Conservation (phyloP, 2,797 vertebrate genomes). For the Pterois miles region DNA sequence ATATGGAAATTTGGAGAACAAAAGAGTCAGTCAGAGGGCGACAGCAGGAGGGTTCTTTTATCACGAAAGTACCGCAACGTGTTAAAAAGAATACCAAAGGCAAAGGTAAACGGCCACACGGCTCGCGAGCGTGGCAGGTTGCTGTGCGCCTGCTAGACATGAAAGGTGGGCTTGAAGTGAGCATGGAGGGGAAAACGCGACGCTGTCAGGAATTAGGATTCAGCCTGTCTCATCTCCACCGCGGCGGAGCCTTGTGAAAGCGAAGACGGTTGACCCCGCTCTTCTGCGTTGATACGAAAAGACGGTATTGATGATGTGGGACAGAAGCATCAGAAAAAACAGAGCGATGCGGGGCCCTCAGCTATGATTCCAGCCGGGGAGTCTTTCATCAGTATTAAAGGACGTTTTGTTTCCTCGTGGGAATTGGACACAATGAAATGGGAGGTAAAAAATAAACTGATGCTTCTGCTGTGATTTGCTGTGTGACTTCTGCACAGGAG, state of each 20-base stretch:
- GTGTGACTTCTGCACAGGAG: conserved; percentile 11
- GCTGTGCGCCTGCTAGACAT: conserved; percentile 34
- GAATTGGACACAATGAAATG: conserved; percentile 41
- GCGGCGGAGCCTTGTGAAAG: conserved; percentile 44
- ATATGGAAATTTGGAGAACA: conserved; percentile 39
- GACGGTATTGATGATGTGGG: conserved; percentile 47
- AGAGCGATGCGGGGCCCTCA: conserved; percentile 26
- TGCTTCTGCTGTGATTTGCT: conserved; percentile 41
- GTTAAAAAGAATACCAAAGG: conserved; percentile 45
- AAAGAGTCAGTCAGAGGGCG: conserved; percentile 22
- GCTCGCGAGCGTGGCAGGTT: conserved; percentile 32
- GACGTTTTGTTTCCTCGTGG: conserved; percentile 60
- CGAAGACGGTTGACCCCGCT: conserved; percentile 57
- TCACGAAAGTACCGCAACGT: conserved; percentile 20
- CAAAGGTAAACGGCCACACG: conserved; percentile 52
- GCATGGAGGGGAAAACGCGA: conserved; percentile 23
- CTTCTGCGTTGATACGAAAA: conserved; percentile 25
- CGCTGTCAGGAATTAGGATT: conserved; percentile 61
- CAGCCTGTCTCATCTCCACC: conserved; percentile 48
- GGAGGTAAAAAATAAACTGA: conserved; percentile 34
- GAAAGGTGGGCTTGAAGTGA: conserved; percentile 48
- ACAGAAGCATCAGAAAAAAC: conserved; percentile 51
- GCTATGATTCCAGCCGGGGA: conserved; percentile 51
- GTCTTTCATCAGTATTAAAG: conserved; percentile 70
- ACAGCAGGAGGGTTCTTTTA: conserved; percentile 36